phyloP scores from a whole-genome alignment of 1,140 invertebrate genomes.

The Delia radicum region DNA sequence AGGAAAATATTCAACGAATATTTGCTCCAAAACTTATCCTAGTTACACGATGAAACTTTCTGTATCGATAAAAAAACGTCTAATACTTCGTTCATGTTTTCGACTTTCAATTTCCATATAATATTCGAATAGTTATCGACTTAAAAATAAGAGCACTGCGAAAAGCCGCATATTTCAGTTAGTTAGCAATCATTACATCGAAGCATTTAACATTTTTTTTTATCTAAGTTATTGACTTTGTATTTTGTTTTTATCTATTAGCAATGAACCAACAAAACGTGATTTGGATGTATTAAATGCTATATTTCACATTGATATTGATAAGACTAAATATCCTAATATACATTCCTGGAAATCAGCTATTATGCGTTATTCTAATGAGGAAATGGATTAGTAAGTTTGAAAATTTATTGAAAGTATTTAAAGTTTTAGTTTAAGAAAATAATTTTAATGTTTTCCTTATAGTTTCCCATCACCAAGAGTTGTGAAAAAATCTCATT shows the following conservation, averaged over 20 bases:
- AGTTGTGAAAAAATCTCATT: slow-evolving; percentile 24
- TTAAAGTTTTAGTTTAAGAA: background rate
- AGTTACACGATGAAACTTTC: too few relatives aligned
- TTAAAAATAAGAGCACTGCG: too few relatives aligned
- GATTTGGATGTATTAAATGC: slow-evolving; percentile 72
- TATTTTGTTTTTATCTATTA: slow-evolving; percentile 53
- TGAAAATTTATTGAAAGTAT: background rate
- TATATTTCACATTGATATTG: slow-evolving; percentile 58
- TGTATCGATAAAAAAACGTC: too few relatives aligned
- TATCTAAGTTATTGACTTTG: background rate
- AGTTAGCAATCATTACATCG: too few relatives aligned
- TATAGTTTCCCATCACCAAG: slow-evolving; percentile 28
- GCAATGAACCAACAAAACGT: slow-evolving; percentile 67
- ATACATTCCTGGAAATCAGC: slow-evolving; percentile 69
- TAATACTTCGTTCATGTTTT: too few relatives aligned
- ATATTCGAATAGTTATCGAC: too few relatives aligned
- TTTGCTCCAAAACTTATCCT: too few relatives aligned
- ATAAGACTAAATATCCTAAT: slow-evolving; percentile 63
- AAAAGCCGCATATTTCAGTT: too few relatives aligned
- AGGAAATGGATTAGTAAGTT: slow-evolving; percentile 61
- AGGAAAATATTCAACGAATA: too few relatives aligned
- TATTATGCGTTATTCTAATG: slow-evolving; percentile 58
- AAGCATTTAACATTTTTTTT: background rate
- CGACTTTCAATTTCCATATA: too few relatives aligned
- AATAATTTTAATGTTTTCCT: slow-evolving; percentile 4